phyloP scores from a whole-genome alignment of 1,140 invertebrate species.

The Eulimnadia texana region DNA sequence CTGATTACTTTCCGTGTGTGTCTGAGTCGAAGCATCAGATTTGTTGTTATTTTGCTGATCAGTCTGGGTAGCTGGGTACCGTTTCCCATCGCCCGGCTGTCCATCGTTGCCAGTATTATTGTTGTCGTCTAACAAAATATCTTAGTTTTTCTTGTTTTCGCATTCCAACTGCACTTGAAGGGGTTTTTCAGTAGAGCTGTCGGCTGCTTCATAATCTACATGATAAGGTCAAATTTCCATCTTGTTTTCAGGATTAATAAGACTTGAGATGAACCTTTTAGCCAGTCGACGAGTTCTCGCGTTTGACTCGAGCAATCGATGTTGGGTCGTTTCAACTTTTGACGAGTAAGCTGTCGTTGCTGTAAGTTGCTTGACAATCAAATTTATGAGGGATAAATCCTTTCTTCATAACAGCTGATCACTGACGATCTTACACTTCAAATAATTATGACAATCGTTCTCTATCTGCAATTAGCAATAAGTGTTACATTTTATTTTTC shows the following conservation, averaged over 20 bases:
- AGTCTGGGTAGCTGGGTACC: too few species aligned
- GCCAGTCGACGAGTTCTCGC: not conserved
- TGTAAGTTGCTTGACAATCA: not conserved
- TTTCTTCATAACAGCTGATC: not conserved
- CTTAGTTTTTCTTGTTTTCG: too few species aligned
- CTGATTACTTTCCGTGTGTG: not conserved
- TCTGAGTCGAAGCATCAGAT: not conserved
- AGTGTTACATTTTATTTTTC: not conserved
- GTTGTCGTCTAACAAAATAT: too few species aligned
- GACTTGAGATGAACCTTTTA: not conserved
- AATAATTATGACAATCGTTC: not conserved
- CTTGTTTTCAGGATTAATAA: not conserved
- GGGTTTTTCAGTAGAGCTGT: too few species aligned
- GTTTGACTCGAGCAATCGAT: not conserved
- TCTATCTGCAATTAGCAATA: not conserved
- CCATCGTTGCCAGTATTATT: not conserved
- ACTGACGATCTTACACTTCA: not conserved
- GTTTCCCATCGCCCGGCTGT: not conserved
- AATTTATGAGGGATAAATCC: not conserved
- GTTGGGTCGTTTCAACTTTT: not conserved
- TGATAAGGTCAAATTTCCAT: not conserved
- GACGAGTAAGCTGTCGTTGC: not conserved
- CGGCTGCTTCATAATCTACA: too few species aligned
- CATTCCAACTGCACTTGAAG: too few species aligned
- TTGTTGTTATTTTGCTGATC: too few species aligned